Conservation (phyloP, 2,113 vertebrate genomes). For the Petromus typicus region DNA sequence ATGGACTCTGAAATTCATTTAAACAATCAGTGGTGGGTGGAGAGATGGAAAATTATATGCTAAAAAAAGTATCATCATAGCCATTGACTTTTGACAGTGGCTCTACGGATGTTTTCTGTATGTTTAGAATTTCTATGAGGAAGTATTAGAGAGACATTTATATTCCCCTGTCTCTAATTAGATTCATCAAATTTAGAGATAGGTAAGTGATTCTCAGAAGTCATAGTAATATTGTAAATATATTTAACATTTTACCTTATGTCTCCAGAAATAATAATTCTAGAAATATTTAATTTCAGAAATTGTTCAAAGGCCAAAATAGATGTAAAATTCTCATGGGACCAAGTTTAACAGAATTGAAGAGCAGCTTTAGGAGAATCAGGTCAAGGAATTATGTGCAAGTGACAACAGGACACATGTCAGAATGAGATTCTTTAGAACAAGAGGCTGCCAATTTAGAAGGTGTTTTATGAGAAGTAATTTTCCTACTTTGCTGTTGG, state of each 20-base stretch:
- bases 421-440: background rate
- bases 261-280: slow-evolving; percentile 27
- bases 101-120: background rate
- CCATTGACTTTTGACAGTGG: background rate
- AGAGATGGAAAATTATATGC: background rate
- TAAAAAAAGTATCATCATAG: background rate
- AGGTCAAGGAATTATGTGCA: background rate
- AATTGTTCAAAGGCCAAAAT: slow-evolving; percentile 31
- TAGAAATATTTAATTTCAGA: background rate
- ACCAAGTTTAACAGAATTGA: background rate
- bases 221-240: background rate
- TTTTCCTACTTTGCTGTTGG: slow-evolving; percentile 37
- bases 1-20: slow-evolving; percentile 29
- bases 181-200: slow-evolving; percentile 6
- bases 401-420: background rate
- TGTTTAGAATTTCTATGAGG: background rate
- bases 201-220: background rate
- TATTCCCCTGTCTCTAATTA: background rate
- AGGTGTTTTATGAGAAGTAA: background rate
- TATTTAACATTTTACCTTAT: background rate
- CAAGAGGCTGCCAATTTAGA: slow-evolving; percentile 38
- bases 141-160: background rate
- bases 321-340: background rate
- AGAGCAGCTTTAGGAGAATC: background rate
- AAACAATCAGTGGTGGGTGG: background rate